These are phyloP conservation scores for Cheirogaleus major DNA, from an alignment of 2,797 vertebrate genomes.

Conservation along the genomic window DNA sequence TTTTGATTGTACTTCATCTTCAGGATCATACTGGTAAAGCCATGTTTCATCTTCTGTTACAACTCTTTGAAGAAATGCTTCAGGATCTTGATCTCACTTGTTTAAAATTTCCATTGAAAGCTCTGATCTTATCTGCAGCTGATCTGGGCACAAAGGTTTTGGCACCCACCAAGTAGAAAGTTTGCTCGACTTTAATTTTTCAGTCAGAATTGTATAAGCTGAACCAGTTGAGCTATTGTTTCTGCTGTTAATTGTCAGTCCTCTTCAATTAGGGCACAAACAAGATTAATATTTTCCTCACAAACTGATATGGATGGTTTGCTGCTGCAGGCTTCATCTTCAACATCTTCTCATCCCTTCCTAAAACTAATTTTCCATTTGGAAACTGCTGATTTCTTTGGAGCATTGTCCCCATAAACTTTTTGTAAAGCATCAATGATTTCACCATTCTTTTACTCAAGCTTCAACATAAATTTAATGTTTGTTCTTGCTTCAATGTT, in stretches of 20 bases:
- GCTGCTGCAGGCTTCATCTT: too few relatives aligned
- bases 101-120: background rate
- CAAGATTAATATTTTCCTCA: too few relatives aligned
- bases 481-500: too few relatives aligned
- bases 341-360: too few relatives aligned
- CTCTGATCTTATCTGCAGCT: background rate
- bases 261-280: too few relatives aligned
- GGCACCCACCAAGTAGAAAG: background rate
- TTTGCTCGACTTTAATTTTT: background rate
- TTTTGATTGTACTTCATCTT: background rate
- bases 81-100: background rate
- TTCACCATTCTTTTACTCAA: too few relatives aligned
- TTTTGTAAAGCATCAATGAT: too few relatives aligned
- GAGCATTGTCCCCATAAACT: too few relatives aligned
- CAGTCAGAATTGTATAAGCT: background rate
- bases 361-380: too few relatives aligned
- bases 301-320: too few relatives aligned
- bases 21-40: background rate
- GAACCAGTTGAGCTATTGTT: background rate
- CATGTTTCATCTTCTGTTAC: background rate
- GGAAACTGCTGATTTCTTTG: too few relatives aligned
- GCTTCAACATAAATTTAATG: too few relatives aligned
- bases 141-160: background rate
- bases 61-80: background rate
- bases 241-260: background rate